A percentile compares a stretch with the other conserved stretches of the same genome.
Conservation (phyloP, 2,113 vertebrate genomes). For the Romanogobio albipinnatus region DNA sequence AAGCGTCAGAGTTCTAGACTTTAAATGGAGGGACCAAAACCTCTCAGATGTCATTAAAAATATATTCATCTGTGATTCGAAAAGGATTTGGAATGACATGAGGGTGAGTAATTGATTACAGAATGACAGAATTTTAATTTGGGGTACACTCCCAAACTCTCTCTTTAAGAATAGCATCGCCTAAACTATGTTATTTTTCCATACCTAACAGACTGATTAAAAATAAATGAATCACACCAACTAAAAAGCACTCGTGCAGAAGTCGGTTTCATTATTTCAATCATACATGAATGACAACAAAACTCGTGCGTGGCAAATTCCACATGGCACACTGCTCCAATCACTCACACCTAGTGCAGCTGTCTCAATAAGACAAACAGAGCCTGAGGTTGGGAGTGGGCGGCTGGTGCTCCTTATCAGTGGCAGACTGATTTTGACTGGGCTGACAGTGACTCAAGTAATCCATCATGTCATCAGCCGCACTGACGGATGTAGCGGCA, state of each 20-base stretch:
- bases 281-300: background rate
- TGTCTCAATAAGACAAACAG: constrained; percentile 56
- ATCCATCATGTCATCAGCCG: constrained; percentile 86
- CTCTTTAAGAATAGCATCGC: background rate
- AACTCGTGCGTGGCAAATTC: background rate
- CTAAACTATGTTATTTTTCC: background rate
- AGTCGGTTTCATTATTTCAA: background rate
- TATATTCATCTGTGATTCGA: too few relatives aligned
- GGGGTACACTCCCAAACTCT: too few relatives aligned
- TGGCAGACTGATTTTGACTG: constrained; percentile 78
- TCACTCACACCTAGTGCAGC: constrained; percentile 11
- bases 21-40: too few relatives aligned
- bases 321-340: background rate
- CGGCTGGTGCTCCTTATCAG: constrained; percentile 78
- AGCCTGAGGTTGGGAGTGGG: constrained; percentile 70
- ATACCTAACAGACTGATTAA: background rate
- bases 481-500: constrained; percentile 72
- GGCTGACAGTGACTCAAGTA: constrained; percentile 81
- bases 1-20: too few relatives aligned
- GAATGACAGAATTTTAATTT: too few relatives aligned
- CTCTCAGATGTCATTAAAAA: too few relatives aligned
- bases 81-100: too few relatives aligned
- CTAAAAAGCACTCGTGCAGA: background rate
- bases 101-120: too few relatives aligned
- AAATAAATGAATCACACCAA: background rate